A percentile compares a stretch with the other conserved stretches of the same genome.
These are phyloP conservation scores for Anguilla marmorata DNA, from an alignment of 2,797 vertebrate species.

Conservation along the genomic window DNA sequence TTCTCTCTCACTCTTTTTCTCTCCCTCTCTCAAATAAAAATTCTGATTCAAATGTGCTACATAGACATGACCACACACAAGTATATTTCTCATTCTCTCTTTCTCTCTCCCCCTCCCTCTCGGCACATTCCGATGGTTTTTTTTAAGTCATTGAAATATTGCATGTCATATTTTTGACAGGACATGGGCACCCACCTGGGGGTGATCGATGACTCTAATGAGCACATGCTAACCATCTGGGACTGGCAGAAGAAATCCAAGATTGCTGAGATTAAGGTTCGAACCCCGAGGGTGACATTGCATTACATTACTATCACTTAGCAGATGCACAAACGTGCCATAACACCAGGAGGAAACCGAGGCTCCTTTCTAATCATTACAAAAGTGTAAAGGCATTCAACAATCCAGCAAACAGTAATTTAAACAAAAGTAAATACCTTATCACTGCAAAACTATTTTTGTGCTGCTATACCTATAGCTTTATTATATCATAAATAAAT, in stretches of 20 bases:
- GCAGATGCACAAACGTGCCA: not conserved
- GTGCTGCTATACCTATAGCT: too few relatives aligned
- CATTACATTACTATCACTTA: not conserved
- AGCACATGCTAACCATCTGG: conserved; percentile 98
- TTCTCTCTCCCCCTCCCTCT: not conserved
- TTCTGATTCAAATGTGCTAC: not conserved
- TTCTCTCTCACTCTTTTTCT: not conserved
- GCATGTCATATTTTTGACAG: conserved; percentile 59
- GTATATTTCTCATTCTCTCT: not conserved
- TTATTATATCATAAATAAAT: too few relatives aligned
- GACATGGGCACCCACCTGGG: conserved; percentile 92
- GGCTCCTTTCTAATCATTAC: not conserved
- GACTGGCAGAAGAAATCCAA: conserved; percentile 95
- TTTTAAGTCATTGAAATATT: not conserved
- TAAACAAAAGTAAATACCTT: not conserved
- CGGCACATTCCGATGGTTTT: conserved; percentile 26
- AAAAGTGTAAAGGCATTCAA: not conserved
- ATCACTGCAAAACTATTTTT: not conserved
- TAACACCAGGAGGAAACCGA: not conserved
- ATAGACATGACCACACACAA: not conserved
- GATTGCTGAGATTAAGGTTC: conserved; percentile 96
- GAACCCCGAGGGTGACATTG: not conserved
- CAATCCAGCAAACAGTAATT: not conserved
- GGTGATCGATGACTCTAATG: conserved; percentile 95
- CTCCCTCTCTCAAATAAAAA: conserved; percentile 10